Evolutionary conservation across 2,113 vertebrate genomes (phyloP).

Genomic region (Megaceryle maxima): DNA sequence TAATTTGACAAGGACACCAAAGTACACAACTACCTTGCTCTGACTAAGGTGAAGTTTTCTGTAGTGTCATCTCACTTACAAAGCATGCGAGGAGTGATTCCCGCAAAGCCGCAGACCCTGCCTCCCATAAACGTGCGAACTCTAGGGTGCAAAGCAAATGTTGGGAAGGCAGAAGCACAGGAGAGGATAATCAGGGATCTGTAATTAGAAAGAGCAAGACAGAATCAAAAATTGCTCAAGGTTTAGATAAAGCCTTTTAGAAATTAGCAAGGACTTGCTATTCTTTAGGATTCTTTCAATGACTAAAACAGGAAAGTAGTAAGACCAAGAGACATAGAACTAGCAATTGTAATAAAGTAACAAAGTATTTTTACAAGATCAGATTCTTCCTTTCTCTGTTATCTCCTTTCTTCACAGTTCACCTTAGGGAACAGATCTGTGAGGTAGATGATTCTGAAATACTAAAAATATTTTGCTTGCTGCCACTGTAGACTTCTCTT

Average conservation of each 20-base stretch:
- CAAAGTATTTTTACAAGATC: background rate
- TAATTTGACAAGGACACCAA: conserved; percentile 36
- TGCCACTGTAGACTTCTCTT: background rate
- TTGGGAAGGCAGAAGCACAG: background rate
- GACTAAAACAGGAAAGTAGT: background rate
- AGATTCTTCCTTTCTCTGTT: background rate
- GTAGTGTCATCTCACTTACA: background rate
- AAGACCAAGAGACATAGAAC: background rate
- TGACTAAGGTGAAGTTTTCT: conserved; percentile 7
- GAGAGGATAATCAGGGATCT: background rate
- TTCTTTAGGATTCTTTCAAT: background rate
- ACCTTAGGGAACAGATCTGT: background rate
- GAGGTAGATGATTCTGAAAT: background rate
- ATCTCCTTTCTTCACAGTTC: background rate
- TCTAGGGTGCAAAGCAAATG: background rate
- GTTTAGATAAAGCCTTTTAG: background rate
- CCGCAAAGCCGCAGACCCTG: accelerated
- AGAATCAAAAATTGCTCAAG: background rate
- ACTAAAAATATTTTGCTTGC: background rate
- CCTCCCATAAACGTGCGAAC: background rate
- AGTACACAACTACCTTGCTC: background rate
- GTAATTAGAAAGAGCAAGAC: background rate
- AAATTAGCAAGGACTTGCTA: background rate
- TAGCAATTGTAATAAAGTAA: background rate
- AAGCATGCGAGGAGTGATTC: background rate